Base-by-base conservation (phyloP, 2,113 vertebrate species). In the Anoplopoma fimbria region DNA sequence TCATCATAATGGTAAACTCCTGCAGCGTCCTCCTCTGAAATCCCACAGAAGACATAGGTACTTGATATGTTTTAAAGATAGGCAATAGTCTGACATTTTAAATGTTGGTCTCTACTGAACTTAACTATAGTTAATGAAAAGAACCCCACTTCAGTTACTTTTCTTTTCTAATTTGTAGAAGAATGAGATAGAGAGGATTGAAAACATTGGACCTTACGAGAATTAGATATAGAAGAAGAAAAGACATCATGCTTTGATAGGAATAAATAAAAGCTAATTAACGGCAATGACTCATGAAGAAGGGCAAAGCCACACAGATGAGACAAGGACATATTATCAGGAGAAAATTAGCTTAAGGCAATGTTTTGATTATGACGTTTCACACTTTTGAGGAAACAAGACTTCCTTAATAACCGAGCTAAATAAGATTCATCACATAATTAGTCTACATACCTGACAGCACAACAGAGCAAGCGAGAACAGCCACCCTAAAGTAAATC, bases 1-100 rank as follows among this genome's bases (percentile, higher is more conserved):
- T 87, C 91, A 91, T 83, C 69, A 47, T 63, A 81, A 83, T 74
- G 47, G 86, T 90, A 82, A 90, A 86, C 73, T 73, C 49, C 78
- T 55, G 53, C 61, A 58, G 40, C 55, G 38, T 31, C 33, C 49
- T 79, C 45, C 51, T 76, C 42, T 61, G 73, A 75, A 51, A 72
- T 63, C 72, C 36, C 58, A 73, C 69, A n/a, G 67, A 68, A 53
- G 58, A 80, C 9, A 23, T n/a, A 74, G 74, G 75, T 73, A 36
- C 77, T 65, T 75, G 76, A 73, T 73, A 34, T 49, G 64, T 68
- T 86, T 31, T 77, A 2, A 79, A 62, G 70, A 78, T n/a, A 45
- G 67, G 36, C 47, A 77, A 40, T 10, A 58, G 12, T 17, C 31
- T 77, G 84, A 73, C 73, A 88, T 88, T 89, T 88, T n/a, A 62